Percentiles rank a stretch among this genome's conserved stretches.
Conservation (phyloP, 2,113 vertebrate genomes). For the Hystrix brachyura region DNA sequence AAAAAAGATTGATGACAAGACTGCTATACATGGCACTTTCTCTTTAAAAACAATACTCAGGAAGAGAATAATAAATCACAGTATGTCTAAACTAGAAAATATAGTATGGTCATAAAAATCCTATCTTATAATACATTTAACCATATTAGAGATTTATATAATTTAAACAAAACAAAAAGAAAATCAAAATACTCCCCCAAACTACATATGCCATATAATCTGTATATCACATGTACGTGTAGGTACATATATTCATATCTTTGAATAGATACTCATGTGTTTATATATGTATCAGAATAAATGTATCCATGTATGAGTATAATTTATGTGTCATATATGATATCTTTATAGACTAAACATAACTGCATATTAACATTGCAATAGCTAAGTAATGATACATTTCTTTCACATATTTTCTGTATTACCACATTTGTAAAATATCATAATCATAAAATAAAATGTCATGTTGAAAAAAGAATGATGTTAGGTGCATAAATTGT, state of each 20-base stretch:
- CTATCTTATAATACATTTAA: not conserved
- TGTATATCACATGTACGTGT: not conserved
- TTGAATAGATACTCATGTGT: not conserved
- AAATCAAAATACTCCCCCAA: not conserved
- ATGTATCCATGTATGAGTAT: not conserved
- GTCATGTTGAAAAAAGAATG: not conserved
- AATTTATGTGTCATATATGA: not conserved
- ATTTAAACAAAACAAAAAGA: not conserved
- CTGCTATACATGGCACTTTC: not conserved
- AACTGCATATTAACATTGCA: not conserved
- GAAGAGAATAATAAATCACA: not conserved
- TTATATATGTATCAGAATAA: not conserved
- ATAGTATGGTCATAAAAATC: not conserved
- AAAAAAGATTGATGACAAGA: conserved; percentile 4
- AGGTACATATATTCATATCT: not conserved
- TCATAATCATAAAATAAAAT: conserved; percentile 53
- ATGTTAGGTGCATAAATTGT: not conserved
- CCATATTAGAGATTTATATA: not conserved
- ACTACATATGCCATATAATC: not conserved
- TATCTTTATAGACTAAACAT: not conserved
- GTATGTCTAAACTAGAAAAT: not conserved
- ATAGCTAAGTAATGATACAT: not conserved
- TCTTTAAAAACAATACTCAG: not conserved
- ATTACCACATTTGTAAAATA: conserved; percentile 31
- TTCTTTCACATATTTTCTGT: not conserved